Base-by-base conservation (phyloP, 2,888 invertebrate genomes). In the Lagria hirta region DNA sequence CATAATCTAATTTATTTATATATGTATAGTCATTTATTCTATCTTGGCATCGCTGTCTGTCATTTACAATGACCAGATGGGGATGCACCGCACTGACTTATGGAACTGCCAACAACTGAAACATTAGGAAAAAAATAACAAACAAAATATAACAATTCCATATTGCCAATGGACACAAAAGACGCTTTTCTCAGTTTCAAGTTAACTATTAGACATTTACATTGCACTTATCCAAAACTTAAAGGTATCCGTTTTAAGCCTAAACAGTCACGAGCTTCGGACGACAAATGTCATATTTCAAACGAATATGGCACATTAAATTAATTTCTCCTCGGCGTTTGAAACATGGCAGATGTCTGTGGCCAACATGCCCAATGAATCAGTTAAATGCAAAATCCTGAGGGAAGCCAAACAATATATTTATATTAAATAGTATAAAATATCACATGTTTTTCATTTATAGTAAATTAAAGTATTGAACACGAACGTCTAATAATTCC, bases 161-260 rank as follows among this genome's bases (percentile, higher is more conserved):
- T 29, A 15, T 23, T 24, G 15, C 13, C 20, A 38, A n/a, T n/a
- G n/a, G n/a, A n/a, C 32, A 33, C 28, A 40, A 45, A 45, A 40
- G 28, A 45, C 32, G 30, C 22, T 29, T 22, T 49, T 53, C 47
- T 52, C 53, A 54, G 44, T 30, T 48, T 48, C 52, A 48, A 53
- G 51, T 55, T 50, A 49, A 53, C 49, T 54, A 51, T 57, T 51
- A 60, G 52, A 62, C 60, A 63, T 64, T 62, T 58, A 70, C 66
- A 72, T 72, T 72, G 72, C 72, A 72, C 72, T 70, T 70, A 69
- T 69, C 69, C 69, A 68, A 65, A 62, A 61, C 52, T 57, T 62
- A 63, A 59, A 44, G 43, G 57, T 59, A 58, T 51, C 57, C 58
- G 49, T 49, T 63, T 65, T 62, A 65, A 65, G 64, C 57, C 64